phyloP scores from a whole-genome alignment of 2,797 vertebrate species.

The Rhabdomys pumilio region DNA sequence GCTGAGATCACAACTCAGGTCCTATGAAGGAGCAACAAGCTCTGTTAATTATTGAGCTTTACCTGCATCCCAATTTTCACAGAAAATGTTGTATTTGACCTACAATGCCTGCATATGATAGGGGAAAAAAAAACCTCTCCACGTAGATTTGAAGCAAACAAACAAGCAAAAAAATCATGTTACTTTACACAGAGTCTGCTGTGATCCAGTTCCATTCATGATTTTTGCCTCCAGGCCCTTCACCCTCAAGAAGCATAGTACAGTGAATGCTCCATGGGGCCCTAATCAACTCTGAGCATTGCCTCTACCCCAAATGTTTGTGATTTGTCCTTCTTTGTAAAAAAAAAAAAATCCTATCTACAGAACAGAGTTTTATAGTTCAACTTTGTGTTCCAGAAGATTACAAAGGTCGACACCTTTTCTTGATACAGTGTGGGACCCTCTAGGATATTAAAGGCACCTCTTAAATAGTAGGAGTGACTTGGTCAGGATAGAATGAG shows the following conservation, averaged over 20 bases:
- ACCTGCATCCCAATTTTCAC: neutral
- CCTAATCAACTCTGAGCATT: neutral
- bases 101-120: neutral
- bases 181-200: neutral
- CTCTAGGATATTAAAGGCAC: neutral
- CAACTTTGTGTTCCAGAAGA: constrained; percentile 23
- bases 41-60: neutral
- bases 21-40: neutral
- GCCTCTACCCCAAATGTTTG: neutral
- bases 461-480: neutral
- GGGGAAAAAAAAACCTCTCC: neutral
- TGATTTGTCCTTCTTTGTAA: neutral
- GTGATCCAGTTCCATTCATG: neutral
- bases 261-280: neutral
- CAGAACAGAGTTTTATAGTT: neutral
- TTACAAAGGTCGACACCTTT: constrained; percentile 21
- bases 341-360: neutral
- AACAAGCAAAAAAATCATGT: neutral
- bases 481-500: neutral
- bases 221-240: neutral
- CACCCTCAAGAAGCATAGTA: neutral
- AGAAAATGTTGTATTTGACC: neutral
- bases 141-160: neutral
- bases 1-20: neutral
- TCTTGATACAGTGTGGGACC: neutral